Percentiles rank a stretch among this genome's conserved stretches.
Evolutionary conservation across 1,140 invertebrate species (phyloP).

Genomic region (Drosophila cardini): DNA sequence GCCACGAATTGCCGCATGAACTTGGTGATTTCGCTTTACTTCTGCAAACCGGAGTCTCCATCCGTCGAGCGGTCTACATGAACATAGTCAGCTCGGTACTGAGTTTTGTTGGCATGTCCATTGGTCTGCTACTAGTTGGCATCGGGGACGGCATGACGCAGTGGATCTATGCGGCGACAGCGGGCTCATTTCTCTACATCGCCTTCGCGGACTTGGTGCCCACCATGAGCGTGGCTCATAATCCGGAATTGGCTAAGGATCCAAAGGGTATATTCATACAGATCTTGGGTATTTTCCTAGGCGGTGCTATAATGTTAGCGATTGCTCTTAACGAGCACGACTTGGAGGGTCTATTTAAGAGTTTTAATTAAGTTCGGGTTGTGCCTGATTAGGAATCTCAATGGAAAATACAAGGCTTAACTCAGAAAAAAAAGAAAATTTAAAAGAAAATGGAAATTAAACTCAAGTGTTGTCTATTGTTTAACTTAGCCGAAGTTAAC

Average conservation of each 20-base stretch:
- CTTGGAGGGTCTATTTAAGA: conserved; percentile 86
- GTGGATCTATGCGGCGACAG: conserved; percentile 92
- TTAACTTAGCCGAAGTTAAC: not conserved
- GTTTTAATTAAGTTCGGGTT: conserved; percentile 17
- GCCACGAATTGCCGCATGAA: conserved; percentile 93
- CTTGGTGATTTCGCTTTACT: conserved; percentile 93
- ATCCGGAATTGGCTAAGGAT: conserved; percentile 84
- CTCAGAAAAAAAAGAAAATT: conserved; percentile 13
- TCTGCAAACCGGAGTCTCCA: conserved; percentile 90
- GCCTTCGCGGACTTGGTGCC: conserved; percentile 91
- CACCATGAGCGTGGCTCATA: conserved; percentile 85
- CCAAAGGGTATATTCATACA: conserved; percentile 85
- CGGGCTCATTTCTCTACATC: conserved; percentile 93
- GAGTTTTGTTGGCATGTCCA: conserved; percentile 90
- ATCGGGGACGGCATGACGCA: conserved; percentile 87
- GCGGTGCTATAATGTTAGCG: conserved; percentile 90
- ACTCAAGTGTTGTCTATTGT: too few species aligned
- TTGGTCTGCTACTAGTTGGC: conserved; percentile 90
- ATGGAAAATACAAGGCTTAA: conserved; percentile 1
- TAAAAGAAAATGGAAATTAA: not conserved
- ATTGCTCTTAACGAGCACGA: conserved; percentile 91
- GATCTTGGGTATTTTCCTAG: conserved; percentile 88
- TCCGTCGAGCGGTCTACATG: conserved; percentile 89
- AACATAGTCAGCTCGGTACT: conserved; percentile 91
- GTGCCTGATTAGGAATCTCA: conserved; percentile 32